Evolutionary conservation across 2,888 invertebrate genomes (phyloP).

Genomic region (Ophion ellenae): DNA sequence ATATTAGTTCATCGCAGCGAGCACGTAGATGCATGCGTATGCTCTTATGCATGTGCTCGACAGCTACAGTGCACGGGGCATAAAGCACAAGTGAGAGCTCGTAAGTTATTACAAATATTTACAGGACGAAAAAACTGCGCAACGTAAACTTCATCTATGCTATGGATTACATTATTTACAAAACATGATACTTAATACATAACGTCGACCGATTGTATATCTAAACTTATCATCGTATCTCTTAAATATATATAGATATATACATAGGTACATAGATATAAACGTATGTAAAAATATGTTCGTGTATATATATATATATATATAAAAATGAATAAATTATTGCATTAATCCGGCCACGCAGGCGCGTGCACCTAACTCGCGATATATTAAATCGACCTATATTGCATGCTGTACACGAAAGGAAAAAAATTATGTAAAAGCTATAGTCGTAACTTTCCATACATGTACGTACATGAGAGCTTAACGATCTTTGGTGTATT

Average conservation of each 20-base stretch:
- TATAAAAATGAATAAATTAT: conserved; percentile 74
- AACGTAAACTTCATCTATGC: conserved; percentile 38
- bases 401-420: conserved; percentile 43
- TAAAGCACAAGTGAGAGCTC: conserved; percentile 12
- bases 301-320: conserved; percentile 6
- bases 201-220: conserved; percentile 8
- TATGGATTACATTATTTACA: conserved; percentile 55
- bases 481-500: conserved; percentile 57
- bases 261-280: not conserved
- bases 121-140: conserved; percentile 44
- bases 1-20: conserved; percentile 64
- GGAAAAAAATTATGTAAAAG: conserved; percentile 36
- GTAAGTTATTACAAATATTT: conserved; percentile 57
- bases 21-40: conserved; percentile 28
- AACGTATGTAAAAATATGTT: not conserved
- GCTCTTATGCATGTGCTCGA: not conserved
- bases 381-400: conserved; percentile 3
- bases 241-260: conserved; percentile 6
- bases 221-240: conserved; percentile 34
- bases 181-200: conserved; percentile 8
- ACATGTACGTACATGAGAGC: conserved; percentile 14
- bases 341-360: conserved; percentile 74
- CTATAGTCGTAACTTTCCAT: conserved; percentile 24
- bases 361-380: conserved; percentile 18
- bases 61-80: conserved; percentile 34